Evolutionary conservation across 2,113 vertebrate species (phyloP).

Genomic region (Bambusicola thoracicus): DNA sequence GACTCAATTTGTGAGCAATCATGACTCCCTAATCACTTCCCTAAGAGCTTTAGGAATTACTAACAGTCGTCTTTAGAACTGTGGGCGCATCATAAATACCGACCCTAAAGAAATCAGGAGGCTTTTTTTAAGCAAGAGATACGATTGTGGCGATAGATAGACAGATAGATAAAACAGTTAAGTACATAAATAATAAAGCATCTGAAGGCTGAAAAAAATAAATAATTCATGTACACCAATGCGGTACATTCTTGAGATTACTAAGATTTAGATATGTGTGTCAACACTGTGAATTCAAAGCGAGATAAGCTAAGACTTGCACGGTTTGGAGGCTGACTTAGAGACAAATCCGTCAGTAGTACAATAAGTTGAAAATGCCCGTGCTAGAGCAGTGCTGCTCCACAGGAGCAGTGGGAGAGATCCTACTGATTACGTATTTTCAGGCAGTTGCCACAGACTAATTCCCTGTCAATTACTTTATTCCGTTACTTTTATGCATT

Average conservation of each 20-base stretch:
- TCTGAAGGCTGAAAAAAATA: background rate
- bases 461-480: background rate
- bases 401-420: background rate
- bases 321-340: slow-evolving; percentile 34
- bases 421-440: background rate
- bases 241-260: background rate
- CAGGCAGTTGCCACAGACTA: background rate
- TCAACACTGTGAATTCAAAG: background rate
- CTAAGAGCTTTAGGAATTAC: slow-evolving; percentile 71
- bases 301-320: slow-evolving; percentile 21
- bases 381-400: background rate
- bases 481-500: background rate
- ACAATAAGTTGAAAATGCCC: background rate
- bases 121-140: background rate
- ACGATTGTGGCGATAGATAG: background rate
- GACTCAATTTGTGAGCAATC: slow-evolving; percentile 82
- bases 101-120: background rate
- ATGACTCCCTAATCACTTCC: slow-evolving; percentile 78
- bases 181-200: background rate
- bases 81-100: slow-evolving; percentile 6
- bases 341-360: background rate
- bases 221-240: background rate
- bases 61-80: slow-evolving; percentile 23
- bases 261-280: background rate
- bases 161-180: background rate